Base-by-base conservation (phyloP, 2,113 vertebrate genomes). In the Dicaeum eximium region DNA sequence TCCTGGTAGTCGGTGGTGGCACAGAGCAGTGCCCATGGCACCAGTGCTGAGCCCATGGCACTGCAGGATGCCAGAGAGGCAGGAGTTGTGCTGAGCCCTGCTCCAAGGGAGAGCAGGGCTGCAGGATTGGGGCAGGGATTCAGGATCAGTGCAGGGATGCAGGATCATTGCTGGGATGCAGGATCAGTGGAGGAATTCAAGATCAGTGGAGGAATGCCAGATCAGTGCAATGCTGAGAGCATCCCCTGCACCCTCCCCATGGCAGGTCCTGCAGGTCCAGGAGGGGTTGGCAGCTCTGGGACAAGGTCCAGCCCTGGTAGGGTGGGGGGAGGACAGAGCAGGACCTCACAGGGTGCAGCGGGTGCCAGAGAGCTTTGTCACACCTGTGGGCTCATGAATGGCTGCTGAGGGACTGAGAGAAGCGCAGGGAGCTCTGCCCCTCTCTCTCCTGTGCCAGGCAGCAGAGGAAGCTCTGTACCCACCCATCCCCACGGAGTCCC, bases 31-130 rank as follows among this genome's bases (percentile, higher is more conserved):
- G 17, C 14, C 54, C 33, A 6, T 13, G 7, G 2, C 30, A 38
- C 40, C 37, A 15, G 7, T 13, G 6, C 53, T 38, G 66, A 80
- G 44, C 85, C 42, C 31, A 35, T 15, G 50, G 37, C 75, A 80
- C 66, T 19, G 66, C 44, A 44, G n/a, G 28, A 33, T 73, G 44
- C 12, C 31, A 23, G 67, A 73, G 37, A 44, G 1, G 14, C 6
- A 47, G 27, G 22, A 12, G 2, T 9, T 40, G 17, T 27, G 11
- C 51, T 74, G 66, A 48, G 83, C 0, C 0, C n/a, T 14, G 47
- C 42, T 42, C 27, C 57, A 14, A 7, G 30, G 70, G 23, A 51
- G 18, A 37, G 25, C 50, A 19, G 45, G 10, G 24, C 0, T 45
- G 24, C 31, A 40, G 58, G 25, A 28, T 40, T 15, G 4, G 51